A percentile compares a stretch with the other conserved stretches of the same genome.
Evolutionary conservation across 2,797 vertebrate genomes (phyloP).

Genomic region (Syndactyla subalaris): DNA sequence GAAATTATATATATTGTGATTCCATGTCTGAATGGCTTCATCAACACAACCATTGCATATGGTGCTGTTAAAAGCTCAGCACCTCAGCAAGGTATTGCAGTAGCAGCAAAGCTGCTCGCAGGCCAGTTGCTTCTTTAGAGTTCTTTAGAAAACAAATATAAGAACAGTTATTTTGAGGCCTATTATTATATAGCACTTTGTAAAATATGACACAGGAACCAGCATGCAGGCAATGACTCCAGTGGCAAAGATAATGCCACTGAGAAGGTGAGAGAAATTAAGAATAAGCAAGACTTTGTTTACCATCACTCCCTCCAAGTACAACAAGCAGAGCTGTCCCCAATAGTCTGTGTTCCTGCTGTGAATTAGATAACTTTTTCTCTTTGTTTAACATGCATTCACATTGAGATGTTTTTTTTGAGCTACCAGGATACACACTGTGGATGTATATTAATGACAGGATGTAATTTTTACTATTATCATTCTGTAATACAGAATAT

Average conservation of each 20-base stretch:
- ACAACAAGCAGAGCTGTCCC: background rate
- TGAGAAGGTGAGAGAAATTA: background rate
- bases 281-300: background rate
- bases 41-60: background rate
- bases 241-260: background rate
- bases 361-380: background rate
- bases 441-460: slow-evolving; percentile 58
- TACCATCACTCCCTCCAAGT: background rate
- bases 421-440: background rate
- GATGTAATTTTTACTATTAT: slow-evolving; percentile 70
- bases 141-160: background rate
- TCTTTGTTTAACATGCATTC: slow-evolving; percentile 2
- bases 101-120: background rate
- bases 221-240: background rate
- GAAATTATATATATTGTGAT: background rate
- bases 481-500: slow-evolving; percentile 63
- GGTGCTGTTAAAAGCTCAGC: background rate
- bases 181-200: background rate
- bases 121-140: background rate
- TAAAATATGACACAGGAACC: background rate
- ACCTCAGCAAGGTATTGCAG: background rate
- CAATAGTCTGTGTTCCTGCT: background rate
- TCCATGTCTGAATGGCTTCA: background rate
- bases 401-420: slow-evolving; percentile 14
- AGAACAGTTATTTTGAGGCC: background rate